Conservation (phyloP, 2,113 vertebrate species). For the Trematocara variabile region DNA sequence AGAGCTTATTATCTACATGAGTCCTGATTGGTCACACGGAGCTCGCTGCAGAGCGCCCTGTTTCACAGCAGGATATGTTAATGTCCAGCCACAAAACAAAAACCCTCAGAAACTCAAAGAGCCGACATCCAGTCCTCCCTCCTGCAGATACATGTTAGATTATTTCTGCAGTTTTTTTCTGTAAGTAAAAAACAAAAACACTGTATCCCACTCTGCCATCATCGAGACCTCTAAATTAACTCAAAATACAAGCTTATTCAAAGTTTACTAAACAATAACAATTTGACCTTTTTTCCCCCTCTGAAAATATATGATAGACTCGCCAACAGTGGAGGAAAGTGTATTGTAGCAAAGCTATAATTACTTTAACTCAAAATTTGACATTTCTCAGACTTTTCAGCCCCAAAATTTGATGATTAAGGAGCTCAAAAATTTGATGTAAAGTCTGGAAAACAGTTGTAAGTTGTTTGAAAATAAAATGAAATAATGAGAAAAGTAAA, state of each 20-base stretch:
- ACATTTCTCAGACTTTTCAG: not conserved
- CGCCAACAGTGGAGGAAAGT: not conserved
- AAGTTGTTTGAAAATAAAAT: not conserved
- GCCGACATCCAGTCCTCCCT: not conserved
- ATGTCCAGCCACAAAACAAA: not conserved
- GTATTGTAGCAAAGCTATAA: not conserved
- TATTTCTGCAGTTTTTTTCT: slow-evolving; percentile 3
- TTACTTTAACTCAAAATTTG: not conserved
- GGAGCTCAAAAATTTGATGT: not conserved
- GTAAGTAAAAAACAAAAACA: not conserved
- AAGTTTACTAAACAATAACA: not conserved
- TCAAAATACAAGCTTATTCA: not conserved
- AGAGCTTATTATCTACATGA: not conserved
- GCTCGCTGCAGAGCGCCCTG: not conserved
- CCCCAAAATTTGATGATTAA: not conserved
- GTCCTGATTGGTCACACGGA: not conserved
- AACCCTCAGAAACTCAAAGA: not conserved
- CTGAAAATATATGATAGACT: not conserved
- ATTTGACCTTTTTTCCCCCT: not conserved
- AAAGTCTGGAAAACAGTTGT: not conserved
- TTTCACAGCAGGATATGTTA: not conserved
- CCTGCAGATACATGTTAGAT: not conserved
- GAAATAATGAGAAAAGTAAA: not conserved
- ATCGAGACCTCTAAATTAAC: not conserved
- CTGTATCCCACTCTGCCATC: not conserved